Base-by-base conservation (phyloP, 2,113 vertebrate genomes). In the Nettapus auritus region DNA sequence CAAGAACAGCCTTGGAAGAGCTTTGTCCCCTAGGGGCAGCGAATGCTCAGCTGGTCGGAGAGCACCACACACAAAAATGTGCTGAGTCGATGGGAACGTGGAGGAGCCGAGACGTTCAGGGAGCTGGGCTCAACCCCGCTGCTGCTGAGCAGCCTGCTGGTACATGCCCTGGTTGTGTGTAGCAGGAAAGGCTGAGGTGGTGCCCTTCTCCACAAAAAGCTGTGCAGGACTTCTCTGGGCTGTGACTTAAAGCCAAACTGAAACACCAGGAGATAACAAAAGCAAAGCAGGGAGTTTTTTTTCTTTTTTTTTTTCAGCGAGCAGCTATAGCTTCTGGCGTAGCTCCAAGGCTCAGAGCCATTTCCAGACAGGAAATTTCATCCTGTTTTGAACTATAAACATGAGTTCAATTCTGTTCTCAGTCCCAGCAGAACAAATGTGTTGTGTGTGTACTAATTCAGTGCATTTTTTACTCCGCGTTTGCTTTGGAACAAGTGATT, bases 361-460 rank as follows among this genome's bases (percentile, higher is more conserved):
- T 94, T 94, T 93, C 68, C 64, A 96, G 83, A 29, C 70, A 53
- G 96, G 81, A 81, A 92, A 67, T 28, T 89, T 87, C 57, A 29
- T 88, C 94, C 92, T 84, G 73, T 91, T 94, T 88, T 53, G 82
- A 84, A 40, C 48, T 22, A 71, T 42, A 53, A 85, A 89, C 86
- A 38, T 5, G 11, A 69, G 55, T 70, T 86, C 56, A 13, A 12
- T 48, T 75, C 88, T 95, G 80, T 71, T 89, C 56, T 75, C 9
- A 4, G 68, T 29, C 74, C 63, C 85, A 57, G 90, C 44, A 6
- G 6, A 33, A 4, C 6, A 36, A 53, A 44, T 9, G 64, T 19
- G 63, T 14, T 34, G 53, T 10, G 3, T 14, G 25, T 44, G 38
- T 29, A 2, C 34, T 66, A 7, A 38, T 26, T 40, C 53, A 38